Conservation (phyloP, 2,113 vertebrate genomes). For the Prunella himalayana region DNA sequence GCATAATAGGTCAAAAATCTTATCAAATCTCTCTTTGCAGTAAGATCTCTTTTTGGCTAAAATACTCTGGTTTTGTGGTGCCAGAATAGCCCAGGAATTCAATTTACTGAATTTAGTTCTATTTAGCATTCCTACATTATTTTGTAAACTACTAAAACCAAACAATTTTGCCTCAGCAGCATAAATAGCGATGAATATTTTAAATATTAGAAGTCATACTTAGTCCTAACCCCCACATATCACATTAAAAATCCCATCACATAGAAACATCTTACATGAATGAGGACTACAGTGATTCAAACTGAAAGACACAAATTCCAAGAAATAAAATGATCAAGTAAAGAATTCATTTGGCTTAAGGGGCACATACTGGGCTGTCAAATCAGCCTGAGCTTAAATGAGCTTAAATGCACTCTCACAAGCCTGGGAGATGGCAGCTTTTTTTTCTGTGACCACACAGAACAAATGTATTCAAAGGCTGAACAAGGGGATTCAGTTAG, state of each 20-base stretch:
- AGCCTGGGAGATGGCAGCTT: not conserved
- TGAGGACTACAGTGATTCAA: not conserved
- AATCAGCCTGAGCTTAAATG: not conserved
- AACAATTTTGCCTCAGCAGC: not conserved
- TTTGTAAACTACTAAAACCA: not conserved
- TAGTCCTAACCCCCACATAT: not conserved
- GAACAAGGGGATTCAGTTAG: not conserved
- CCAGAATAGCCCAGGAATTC: not conserved
- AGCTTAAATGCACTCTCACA: rapidly evolving
- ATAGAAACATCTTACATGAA: not conserved
- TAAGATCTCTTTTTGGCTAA: not conserved
- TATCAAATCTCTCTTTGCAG: not conserved
- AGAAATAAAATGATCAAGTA: not conserved
- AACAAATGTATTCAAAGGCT: not conserved
- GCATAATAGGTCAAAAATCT: not conserved
- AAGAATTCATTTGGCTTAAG: not conserved
- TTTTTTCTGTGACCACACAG: not conserved
- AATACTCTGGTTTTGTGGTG: not conserved
- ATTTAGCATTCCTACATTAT: not conserved
- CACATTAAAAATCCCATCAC: not conserved
- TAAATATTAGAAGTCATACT: not conserved
- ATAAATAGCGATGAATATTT: not conserved
- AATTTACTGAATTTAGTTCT: not conserved
- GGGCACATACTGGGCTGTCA: no score
- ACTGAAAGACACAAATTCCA: not conserved